These are phyloP conservation scores for Osmerus eperlanus DNA, from an alignment of 2,113 vertebrate species.

Conservation along the genomic window DNA sequence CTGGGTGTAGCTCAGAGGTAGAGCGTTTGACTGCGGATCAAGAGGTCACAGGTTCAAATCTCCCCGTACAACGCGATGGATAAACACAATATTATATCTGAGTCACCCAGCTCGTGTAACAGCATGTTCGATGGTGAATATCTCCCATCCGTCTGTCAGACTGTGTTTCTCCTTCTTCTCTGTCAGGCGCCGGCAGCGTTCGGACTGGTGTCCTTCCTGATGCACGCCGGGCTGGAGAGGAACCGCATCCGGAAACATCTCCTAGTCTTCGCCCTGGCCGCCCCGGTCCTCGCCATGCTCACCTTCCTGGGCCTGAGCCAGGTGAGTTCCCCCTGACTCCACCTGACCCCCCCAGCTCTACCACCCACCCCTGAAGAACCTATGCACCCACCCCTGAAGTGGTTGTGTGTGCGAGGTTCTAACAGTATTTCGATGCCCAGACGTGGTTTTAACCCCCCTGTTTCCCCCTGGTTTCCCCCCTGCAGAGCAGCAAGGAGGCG, in stretches of 20 bases:
- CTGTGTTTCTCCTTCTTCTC: not conserved
- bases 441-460: not conserved
- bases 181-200: constrained; percentile 93
- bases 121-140: not conserved
- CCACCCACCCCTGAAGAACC: not conserved
- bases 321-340: constrained; percentile 63
- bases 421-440: not conserved
- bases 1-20: too few species aligned
- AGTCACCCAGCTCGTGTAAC: too few species aligned
- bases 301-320: constrained; percentile 95
- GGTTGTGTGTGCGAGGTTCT: not conserved
- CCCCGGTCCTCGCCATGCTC: constrained; percentile 90
- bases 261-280: constrained; percentile 92
- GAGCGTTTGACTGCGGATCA: too few species aligned
- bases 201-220: constrained; percentile 95
- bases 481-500: constrained; percentile 97
- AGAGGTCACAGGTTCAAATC: too few species aligned
- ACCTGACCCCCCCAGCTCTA: not conserved
- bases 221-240: constrained; percentile 95
- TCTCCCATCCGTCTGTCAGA: not conserved
- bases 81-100: too few species aligned
- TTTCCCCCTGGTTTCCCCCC: constrained; percentile 11
- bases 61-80: too few species aligned
- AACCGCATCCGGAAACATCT: constrained; percentile 97
- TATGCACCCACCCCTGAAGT: not conserved